These are phyloP conservation scores for Baronia brevicornis DNA, from an alignment of 2,888 invertebrate genomes.

Conservation along the genomic window DNA sequence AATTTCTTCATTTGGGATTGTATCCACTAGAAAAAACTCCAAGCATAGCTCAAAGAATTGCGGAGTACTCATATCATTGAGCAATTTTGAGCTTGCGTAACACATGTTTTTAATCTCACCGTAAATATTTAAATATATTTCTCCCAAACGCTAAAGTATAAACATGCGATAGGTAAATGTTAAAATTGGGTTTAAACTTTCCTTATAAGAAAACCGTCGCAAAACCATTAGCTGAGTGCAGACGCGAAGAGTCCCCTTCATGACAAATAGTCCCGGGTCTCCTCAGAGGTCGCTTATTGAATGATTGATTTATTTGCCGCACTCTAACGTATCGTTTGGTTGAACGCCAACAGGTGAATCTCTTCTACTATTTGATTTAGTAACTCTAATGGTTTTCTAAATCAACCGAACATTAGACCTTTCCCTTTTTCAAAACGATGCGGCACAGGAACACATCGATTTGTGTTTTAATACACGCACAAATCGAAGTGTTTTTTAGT, in stretches of 20 bases:
- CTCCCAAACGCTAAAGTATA: too few relatives aligned
- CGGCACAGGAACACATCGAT: constrained; percentile 44
- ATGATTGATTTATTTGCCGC: constrained; percentile 66
- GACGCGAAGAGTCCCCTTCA: constrained; percentile 24
- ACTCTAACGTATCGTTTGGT: constrained; percentile 29
- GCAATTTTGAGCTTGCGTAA: too few relatives aligned
- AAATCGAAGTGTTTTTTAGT: too few relatives aligned
- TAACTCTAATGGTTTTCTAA: constrained; percentile 62
- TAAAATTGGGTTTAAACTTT: constrained; percentile 1
- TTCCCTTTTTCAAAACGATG: constrained; percentile 64
- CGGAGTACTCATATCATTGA: too few relatives aligned
- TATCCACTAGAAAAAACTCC: too few relatives aligned
- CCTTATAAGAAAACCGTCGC: constrained; percentile 16
- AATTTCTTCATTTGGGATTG: too few relatives aligned
- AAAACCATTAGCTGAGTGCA: constrained; percentile 31
- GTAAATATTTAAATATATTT: too few relatives aligned
- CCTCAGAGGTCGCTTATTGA: constrained; percentile 48
- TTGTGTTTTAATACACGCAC: constrained; percentile 1
- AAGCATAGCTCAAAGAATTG: too few relatives aligned
- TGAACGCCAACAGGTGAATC: constrained; percentile 54
- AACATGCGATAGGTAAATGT: too few relatives aligned
- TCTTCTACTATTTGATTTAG: constrained; percentile 57
- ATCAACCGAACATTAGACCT: constrained; percentile 46
- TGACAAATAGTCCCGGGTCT: constrained; percentile 55
- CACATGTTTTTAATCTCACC: too few relatives aligned